Evolutionary conservation across 2,113 vertebrate species (phyloP).

Genomic region (Melanocharis versteri): DNA sequence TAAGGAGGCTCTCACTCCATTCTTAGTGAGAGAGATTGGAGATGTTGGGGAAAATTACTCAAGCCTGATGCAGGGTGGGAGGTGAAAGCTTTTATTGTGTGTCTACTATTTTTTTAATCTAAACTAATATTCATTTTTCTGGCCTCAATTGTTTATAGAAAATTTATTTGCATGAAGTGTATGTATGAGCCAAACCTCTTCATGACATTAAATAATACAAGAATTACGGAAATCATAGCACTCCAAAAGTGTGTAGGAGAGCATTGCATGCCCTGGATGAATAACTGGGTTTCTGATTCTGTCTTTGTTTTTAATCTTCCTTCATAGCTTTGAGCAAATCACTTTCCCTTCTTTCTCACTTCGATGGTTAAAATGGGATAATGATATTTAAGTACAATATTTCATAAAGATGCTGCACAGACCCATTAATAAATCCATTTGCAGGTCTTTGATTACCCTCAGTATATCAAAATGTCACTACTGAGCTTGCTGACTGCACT

Average conservation of each 20-base stretch:
- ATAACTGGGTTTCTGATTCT: background rate
- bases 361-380: background rate
- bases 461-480: background rate
- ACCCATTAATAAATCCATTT: slow-evolving; percentile 13
- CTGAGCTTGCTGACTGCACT: background rate
- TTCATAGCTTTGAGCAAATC: background rate
- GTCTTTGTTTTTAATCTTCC: background rate
- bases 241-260: background rate
- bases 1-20: background rate
- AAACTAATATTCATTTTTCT: background rate
- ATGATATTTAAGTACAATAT: background rate
- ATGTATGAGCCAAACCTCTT: background rate
- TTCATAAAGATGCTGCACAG: background rate
- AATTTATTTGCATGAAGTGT: background rate
- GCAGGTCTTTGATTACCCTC: background rate
- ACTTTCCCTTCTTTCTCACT: background rate
- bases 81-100: background rate
- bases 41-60: background rate
- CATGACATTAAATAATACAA: background rate
- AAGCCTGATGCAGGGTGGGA: background rate
- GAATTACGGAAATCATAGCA: background rate
- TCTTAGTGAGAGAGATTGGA: background rate
- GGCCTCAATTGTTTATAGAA: background rate
- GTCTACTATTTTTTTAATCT: background rate
- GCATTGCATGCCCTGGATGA: background rate